A percentile compares a stretch with the other conserved stretches of the same genome.
These are phyloP conservation scores for Cyclophora albipunctata DNA, from an alignment of 2,888 invertebrate species.

Conservation along the genomic window DNA sequence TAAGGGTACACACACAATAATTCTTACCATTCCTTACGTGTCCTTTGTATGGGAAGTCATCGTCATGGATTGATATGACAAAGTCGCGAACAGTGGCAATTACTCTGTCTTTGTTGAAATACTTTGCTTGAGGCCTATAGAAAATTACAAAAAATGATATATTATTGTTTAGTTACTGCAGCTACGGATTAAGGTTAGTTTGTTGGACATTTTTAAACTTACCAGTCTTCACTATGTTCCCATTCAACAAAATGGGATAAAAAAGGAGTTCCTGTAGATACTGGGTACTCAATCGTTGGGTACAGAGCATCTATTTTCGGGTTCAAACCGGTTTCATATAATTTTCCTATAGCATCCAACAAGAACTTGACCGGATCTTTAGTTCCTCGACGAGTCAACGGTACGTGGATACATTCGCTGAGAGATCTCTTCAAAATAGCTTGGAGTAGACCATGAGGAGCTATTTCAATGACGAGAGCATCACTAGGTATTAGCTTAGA, in stretches of 20 bases:
- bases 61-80: constrained; percentile 39
- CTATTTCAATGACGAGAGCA: constrained; percentile 86
- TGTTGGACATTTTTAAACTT: constrained; percentile 11
- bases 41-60: constrained; percentile 27
- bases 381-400: constrained; percentile 76
- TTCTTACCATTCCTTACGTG: constrained; percentile 29
- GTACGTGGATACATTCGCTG: constrained; percentile 77
- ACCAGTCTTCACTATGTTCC: constrained; percentile 84
- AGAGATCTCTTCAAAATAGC: constrained; percentile 85
- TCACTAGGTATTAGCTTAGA: constrained; percentile 81
- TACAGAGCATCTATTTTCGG: constrained; percentile 81
- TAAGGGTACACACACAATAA: neutral
- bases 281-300: constrained; percentile 82
- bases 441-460: constrained; percentile 89
- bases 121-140: constrained; percentile 32
- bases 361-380: constrained; percentile 73
- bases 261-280: constrained; percentile 86
- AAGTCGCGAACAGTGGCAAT: constrained; percentile 26
- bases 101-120: constrained; percentile 22
- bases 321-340: constrained; percentile 82
- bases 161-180: no score
- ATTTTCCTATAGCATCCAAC: constrained; percentile 75
- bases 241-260: constrained; percentile 85
- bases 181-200: no score
- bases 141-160: neutral